Percentiles rank a stretch among this genome's conserved stretches.
These are phyloP conservation scores for Tiphia femorata DNA, from an alignment of 2,888 invertebrate species.

Conservation along the genomic window DNA sequence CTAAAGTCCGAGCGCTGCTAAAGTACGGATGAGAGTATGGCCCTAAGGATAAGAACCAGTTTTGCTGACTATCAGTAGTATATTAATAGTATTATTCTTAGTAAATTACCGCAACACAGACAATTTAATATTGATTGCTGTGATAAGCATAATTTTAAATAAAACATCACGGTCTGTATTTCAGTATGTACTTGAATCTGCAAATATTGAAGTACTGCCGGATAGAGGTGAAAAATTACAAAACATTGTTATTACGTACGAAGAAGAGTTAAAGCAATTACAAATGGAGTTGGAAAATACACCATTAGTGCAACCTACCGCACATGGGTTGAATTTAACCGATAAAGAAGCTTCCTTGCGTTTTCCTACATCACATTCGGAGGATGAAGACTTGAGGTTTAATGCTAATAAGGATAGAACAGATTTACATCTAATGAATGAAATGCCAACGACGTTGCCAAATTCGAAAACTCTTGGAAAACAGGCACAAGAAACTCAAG, in stretches of 20 bases:
- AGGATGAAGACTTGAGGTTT: background rate
- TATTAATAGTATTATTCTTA: background rate
- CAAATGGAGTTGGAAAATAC: conserved; percentile 67
- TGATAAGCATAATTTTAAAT: background rate
- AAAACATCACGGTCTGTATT: conserved; percentile 18
- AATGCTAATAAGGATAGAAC: too few relatives aligned
- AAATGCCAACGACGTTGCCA: conserved; percentile 8
- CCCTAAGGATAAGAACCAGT: too few relatives aligned
- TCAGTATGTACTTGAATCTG: conserved; percentile 42
- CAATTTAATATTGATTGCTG: background rate
- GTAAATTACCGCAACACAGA: background rate
- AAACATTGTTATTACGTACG: conserved; percentile 69
- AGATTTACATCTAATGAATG: background rate
- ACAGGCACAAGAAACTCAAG: conserved; percentile 77
- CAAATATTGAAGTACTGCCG: conserved; percentile 70
- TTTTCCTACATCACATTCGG: too few relatives aligned
- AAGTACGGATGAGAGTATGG: too few relatives aligned
- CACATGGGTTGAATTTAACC: too few relatives aligned
- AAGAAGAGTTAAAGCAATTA: conserved; percentile 69
- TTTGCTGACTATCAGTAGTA: background rate
- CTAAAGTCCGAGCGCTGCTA: too few relatives aligned
- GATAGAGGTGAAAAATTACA: conserved; percentile 76
- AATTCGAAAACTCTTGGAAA: conserved; percentile 44
- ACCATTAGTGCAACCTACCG: background rate
- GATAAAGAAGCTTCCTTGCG: too few relatives aligned